Base-by-base conservation (phyloP, 2,888 invertebrate species). In the Galerucella calmariensis region DNA sequence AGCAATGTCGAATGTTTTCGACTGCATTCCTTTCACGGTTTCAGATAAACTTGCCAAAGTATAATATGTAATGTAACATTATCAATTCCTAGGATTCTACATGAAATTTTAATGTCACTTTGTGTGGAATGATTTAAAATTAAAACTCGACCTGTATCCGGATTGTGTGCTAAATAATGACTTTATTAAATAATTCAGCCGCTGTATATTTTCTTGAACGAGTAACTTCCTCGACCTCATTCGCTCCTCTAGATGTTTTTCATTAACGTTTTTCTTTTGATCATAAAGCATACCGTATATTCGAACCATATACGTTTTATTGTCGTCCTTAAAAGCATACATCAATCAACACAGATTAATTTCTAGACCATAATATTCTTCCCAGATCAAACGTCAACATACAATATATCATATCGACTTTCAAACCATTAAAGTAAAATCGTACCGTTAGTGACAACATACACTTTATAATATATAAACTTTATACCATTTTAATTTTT, bases 401-500 rank as follows among this genome's bases (percentile, higher is more conserved):
- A 59, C 59, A 53, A 53, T 53, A 59, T 59, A 27, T 27, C 24
- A 59, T 27, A 20, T 59, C 27, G 14, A 59, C 59, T 59, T 59
- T 27, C 59, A 14, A 59, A 59, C 24, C 59, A 59, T 59, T 59
- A 14, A 59, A 27, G 59, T 27, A 59, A 12, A 59, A 14, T 59
- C 59, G 14, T 20, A 59, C 59, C 59, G 59, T 59, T 59, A 59
- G 9, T 12, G 11, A 59, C 59, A 12, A 27, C 27, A 27, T 6
- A 6, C 12, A 59, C 4, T 24, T 59, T 0, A 59, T 59, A 53
- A 53, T 53, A 59, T 5, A 59, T 59, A 58, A 16, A 58, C 20
- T 41, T 58, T 27, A 59, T 59, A 59, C 59, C 20, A 59, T 59
- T 59, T 59, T n/a, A 27, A 59, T 24, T 27, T 59, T 27, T 56